Evolutionary conservation across 1,140 invertebrate genomes (phyloP), one percentile per base, ranked within the genome.

Genomic region (Eumaeus atala): DNA sequence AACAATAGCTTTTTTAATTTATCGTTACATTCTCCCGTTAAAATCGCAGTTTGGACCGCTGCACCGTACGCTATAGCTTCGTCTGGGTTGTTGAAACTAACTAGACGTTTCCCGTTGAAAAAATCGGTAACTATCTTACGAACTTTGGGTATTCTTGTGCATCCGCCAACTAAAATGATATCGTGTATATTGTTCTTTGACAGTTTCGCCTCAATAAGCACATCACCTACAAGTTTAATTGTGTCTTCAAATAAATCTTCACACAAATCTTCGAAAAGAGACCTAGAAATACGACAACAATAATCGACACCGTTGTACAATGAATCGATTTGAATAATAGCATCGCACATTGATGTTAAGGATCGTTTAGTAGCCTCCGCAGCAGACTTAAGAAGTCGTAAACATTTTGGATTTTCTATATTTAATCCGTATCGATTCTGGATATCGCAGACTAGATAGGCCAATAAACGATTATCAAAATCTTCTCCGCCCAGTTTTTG

Each of bases 291-390:
- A 51, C 70, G 72, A 5, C 78, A 78, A 38, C 63, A 44, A 12
- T 78, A 82, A 12, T 83, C 72, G 12, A 73, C 70, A 1, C 66
- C 66, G 2, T 95, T 93, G 70, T 89, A 93, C 0, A 96, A 74
- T 0, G 92, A 93, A 63, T 95, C 94, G 6, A 96, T 92, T 70
- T 93, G 91, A 9, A 95, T 89, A 21, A 87, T 89, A 0, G 95
- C 93, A 74, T 95, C 92, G 1, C 92, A 91, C 12, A 92, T 92
- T 1, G 92, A 93, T 6, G 93, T 94, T 6, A 96, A 74, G 6
- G 92, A 94, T 59, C 93, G 79, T 86, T 96, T 96, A 1, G 94
- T 93, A 56, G 92, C 88, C 82, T 96, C 95, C 60, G 94, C 95
- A 8, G 95, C 94, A 0, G 92, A 94, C 68, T 94, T 89, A 21